Evolutionary conservation across 2,797 vertebrate species (phyloP).

Genomic region (Podarcis lilfordi): DNA sequence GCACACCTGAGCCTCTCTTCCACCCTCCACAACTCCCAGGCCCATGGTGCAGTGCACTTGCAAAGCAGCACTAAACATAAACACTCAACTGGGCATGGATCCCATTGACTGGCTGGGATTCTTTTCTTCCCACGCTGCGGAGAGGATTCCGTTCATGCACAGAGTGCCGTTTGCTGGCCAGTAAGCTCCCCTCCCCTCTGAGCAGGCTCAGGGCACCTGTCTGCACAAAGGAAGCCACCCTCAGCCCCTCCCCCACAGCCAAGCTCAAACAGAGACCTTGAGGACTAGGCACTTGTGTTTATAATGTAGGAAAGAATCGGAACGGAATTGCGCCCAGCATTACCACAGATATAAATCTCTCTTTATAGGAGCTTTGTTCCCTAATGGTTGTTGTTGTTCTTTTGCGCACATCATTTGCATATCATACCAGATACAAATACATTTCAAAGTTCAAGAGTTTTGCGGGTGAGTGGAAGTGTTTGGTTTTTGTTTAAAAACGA

Average conservation of each 20-base stretch:
- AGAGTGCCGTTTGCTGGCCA: too few relatives aligned
- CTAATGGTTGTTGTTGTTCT: constrained; percentile 10
- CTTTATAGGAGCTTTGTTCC: constrained; percentile 44
- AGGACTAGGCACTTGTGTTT: neutral
- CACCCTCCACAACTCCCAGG: neutral
- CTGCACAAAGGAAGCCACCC: neutral
- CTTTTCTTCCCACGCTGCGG: neutral
- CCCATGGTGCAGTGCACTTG: neutral
- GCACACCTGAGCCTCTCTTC: neutral
- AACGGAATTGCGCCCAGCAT: neutral
- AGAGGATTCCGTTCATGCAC: neutral
- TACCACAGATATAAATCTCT: constrained; percentile 29
- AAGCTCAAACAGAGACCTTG: neutral
- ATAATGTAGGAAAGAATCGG: neutral
- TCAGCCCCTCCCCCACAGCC: neutral
- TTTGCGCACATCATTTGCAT: constrained; percentile 1
- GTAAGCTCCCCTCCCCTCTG: neutral
- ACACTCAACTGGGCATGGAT: neutral
- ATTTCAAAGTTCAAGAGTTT: neutral
- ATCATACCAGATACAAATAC: constrained; percentile 26
- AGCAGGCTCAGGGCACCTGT: neutral
- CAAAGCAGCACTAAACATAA: neutral
- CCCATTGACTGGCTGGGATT: neutral
- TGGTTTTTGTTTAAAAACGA: neutral
- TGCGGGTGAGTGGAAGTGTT: too few relatives aligned